Evolutionary conservation across 2,888 invertebrate species (phyloP).

Genomic region (Andrena marginata): DNA sequence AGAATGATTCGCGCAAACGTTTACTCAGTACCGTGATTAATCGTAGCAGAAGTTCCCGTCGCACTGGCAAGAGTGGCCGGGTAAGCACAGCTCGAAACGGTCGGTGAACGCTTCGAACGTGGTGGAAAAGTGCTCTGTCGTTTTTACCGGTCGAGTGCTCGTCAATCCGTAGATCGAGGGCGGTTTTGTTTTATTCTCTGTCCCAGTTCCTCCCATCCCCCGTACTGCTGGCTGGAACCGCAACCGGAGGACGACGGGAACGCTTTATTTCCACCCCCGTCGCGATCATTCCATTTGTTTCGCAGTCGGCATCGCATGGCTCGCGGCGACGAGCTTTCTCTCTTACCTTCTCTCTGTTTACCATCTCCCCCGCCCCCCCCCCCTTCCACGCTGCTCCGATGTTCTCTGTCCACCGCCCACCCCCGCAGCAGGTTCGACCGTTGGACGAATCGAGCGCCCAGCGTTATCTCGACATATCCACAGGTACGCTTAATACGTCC

Average conservation of each 20-base stretch:
- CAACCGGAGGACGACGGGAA: conserved; percentile 68
- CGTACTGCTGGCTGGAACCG: conserved; percentile 49
- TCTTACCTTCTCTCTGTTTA: conserved; percentile 70
- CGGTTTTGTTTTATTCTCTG: conserved; percentile 49
- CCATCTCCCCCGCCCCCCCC: conserved; percentile 19
- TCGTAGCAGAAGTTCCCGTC: neutral
- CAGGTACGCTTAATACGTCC: conserved; percentile 69
- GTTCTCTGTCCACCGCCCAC: conserved; percentile 15
- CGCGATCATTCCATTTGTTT: conserved; percentile 79
- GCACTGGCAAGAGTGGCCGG: neutral
- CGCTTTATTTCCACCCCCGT: conserved; percentile 76
- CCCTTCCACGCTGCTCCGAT: conserved; percentile 5
- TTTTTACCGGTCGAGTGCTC: conserved; percentile 69
- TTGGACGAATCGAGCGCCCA: conserved; percentile 68
- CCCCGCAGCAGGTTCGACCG: conserved; percentile 64
- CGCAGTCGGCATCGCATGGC: conserved; percentile 74
- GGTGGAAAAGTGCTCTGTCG: conserved; percentile 64
- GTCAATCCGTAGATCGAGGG: conserved; percentile 66
- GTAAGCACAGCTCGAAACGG: conserved; percentile 14
- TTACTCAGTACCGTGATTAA: conserved; percentile 11
- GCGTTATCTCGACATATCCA: conserved; percentile 74
- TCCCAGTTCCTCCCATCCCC: conserved; percentile 35
- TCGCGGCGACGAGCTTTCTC: conserved; percentile 75
- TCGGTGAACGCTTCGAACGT: conserved; percentile 38
- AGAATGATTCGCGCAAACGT: neutral